Conservation (phyloP, 2,113 vertebrate genomes). For the Plectropomus leopardus region DNA sequence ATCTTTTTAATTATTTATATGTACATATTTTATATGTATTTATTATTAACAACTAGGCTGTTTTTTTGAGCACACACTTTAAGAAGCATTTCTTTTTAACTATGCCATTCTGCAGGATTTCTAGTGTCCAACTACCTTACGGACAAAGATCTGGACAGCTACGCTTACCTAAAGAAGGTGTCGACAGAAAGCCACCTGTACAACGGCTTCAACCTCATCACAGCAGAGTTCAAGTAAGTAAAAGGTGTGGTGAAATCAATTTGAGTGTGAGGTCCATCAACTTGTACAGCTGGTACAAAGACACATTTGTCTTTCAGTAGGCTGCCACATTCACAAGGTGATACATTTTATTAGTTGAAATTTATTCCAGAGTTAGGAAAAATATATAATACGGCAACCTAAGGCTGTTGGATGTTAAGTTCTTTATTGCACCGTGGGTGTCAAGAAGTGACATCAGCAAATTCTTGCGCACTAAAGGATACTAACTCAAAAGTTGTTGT, state of each 20-base stretch:
- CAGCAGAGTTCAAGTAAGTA: conserved; percentile 95
- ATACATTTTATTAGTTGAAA: not conserved
- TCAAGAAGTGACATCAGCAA: not conserved
- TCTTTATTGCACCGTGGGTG: conserved; percentile 21
- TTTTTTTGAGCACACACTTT: not conserved
- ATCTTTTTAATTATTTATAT: not conserved
- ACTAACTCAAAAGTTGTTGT: not conserved
- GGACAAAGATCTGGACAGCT: conserved; percentile 89
- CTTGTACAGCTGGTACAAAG: not conserved
- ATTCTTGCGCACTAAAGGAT: not conserved
- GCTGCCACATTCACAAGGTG: not conserved
- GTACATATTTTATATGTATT: not conserved
- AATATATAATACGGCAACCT: not conserved
- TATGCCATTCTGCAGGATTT: conserved; percentile 83
- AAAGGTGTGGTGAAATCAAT: conserved; percentile 13
- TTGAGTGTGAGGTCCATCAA: not conserved
- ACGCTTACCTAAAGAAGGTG: conserved; percentile 94
- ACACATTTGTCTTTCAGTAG: not conserved
- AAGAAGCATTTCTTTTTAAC: not conserved
- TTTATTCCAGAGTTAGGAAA: not conserved
- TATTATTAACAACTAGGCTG: not conserved
- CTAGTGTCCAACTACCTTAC: conserved; percentile 94
- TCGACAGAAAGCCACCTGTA: conserved; percentile 92
- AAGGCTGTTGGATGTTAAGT: not conserved
- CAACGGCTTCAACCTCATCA: conserved; percentile 97